phyloP scores from a whole-genome alignment of 1,140 invertebrate genomes.

The Adelges cooleyi region DNA sequence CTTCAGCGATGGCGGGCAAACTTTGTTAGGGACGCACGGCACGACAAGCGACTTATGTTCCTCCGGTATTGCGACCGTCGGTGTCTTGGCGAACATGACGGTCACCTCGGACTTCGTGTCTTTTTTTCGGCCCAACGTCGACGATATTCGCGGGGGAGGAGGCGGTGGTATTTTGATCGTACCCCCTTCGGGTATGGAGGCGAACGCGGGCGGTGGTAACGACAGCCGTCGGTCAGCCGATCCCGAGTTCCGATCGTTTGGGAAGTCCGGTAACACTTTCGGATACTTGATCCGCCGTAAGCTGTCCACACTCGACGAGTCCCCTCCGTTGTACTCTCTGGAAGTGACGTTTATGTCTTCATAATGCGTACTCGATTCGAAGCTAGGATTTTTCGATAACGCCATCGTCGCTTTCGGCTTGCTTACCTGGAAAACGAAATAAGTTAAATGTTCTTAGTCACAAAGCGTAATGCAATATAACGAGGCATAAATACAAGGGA shows the following conservation, averaged over 20 bases:
- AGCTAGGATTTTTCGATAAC: conserved; percentile 37
- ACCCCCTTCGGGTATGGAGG: conserved; percentile 39
- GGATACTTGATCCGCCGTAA: conserved; percentile 67
- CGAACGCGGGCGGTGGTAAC: conserved; percentile 39
- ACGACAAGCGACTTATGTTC: conserved; percentile 1
- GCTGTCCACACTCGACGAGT: conserved; percentile 43
- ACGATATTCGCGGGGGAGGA: conserved; percentile 50
- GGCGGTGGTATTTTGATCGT: conserved; percentile 44
- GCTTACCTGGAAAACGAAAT: conserved; percentile 8
- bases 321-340: conserved; percentile 34
- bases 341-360: conserved; percentile 62
- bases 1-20: not conserved
- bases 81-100: not conserved
- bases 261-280: conserved; percentile 65
- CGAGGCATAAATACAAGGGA: too few species aligned
- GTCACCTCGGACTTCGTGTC: not conserved
- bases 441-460: too few species aligned
- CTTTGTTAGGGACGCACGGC: conserved; percentile 9
- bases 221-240: conserved; percentile 41
- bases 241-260: conserved; percentile 32
- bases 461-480: too few species aligned
- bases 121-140: conserved; percentile 45
- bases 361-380: conserved; percentile 34
- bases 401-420: conserved; percentile 30
- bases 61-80: not conserved